phyloP scores from a whole-genome alignment of 2,888 invertebrate species.

The Pseudococcus viburni region DNA sequence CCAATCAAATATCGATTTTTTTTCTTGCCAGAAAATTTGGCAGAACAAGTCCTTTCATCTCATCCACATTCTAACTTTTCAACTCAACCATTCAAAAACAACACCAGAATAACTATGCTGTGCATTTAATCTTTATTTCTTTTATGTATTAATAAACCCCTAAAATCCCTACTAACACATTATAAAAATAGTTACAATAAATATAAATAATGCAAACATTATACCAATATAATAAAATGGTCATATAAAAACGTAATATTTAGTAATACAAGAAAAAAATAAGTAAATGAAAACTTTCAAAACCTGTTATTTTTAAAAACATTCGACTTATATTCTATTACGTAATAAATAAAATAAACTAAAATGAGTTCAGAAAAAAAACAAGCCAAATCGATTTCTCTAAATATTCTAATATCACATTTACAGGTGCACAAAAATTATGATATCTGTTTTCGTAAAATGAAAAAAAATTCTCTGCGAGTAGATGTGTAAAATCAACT shows the following conservation, averaged over 20 bases:
- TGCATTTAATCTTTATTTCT: slow-evolving; percentile 60
- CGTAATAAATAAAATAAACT: slow-evolving; percentile 29
- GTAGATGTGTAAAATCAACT: not conserved
- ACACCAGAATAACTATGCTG: slow-evolving; percentile 22
- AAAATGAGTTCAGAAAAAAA: slow-evolving; percentile 28
- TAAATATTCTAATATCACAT: slow-evolving; percentile 61
- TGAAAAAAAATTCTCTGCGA: slow-evolving; percentile 27
- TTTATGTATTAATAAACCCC: slow-evolving; percentile 63
- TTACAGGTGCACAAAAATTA: slow-evolving; percentile 62
- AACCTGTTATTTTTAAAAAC: slow-evolving; percentile 5
- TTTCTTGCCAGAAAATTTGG: no score
- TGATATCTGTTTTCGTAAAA: slow-evolving; percentile 20
- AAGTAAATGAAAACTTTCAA: not conserved
- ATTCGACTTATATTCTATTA: slow-evolving; percentile 20
- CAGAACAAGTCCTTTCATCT: no score
- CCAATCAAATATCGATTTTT: no score
- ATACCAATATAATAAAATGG: slow-evolving; percentile 66
- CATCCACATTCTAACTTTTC: no score
- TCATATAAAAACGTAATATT: slow-evolving; percentile 62
- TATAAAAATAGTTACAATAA: slow-evolving; percentile 63
- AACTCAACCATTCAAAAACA: no score
- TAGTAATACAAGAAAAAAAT: slow-evolving; percentile 47
- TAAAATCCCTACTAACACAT: slow-evolving; percentile 65
- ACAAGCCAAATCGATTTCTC: slow-evolving; percentile 44
- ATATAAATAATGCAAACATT: slow-evolving; percentile 64